Percentiles rank a stretch among this genome's conserved stretches.
Conservation (phyloP, 2,797 vertebrate genomes). For the Ctenochaetus hawaiiensis region DNA sequence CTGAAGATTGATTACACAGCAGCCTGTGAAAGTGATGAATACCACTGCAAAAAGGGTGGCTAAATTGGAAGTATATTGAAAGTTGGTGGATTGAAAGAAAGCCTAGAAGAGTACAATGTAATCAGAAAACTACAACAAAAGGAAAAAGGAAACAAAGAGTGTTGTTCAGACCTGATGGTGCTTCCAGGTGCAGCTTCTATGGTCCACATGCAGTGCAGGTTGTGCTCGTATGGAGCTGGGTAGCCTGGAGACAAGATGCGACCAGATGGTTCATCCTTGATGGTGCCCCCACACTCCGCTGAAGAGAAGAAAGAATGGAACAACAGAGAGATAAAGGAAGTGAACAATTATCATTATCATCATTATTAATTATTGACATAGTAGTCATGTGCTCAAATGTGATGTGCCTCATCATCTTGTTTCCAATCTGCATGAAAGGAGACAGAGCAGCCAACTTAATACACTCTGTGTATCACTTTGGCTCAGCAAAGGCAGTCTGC, state of each 20-base stretch:
- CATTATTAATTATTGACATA: constrained; percentile 64
- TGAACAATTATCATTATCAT: constrained; percentile 35
- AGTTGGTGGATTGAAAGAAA: constrained; percentile 70
- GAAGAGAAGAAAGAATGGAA: constrained; percentile 17
- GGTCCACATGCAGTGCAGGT: constrained; percentile 97
- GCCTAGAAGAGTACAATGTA: constrained; percentile 58
- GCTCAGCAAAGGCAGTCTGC: constrained; percentile 39
- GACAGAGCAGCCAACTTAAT: constrained; percentile 54
- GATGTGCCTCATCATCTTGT: constrained; percentile 52
- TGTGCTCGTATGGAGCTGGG: constrained; percentile 96
- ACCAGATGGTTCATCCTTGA: constrained; percentile 89
- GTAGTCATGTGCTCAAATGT: constrained; percentile 35
- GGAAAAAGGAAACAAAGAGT: constrained; percentile 31
- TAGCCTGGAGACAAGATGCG: constrained; percentile 96
- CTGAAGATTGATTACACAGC: constrained; percentile 75
- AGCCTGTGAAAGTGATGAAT: constrained; percentile 71
- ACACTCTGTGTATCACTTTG: constrained; percentile 45
- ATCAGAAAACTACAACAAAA: constrained; percentile 58
- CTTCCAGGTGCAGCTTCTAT: constrained; percentile 94
- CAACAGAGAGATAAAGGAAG: neutral
- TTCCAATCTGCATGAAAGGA: constrained; percentile 57
- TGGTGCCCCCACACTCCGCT: constrained; percentile 95
- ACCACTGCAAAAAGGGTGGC: constrained; percentile 55
- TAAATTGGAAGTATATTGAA: constrained; percentile 71
- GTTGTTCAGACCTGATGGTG: constrained; percentile 92